These are phyloP conservation scores for Drosophila ohnishii DNA, from an alignment of 1,140 invertebrate genomes.

Conservation along the genomic window DNA sequence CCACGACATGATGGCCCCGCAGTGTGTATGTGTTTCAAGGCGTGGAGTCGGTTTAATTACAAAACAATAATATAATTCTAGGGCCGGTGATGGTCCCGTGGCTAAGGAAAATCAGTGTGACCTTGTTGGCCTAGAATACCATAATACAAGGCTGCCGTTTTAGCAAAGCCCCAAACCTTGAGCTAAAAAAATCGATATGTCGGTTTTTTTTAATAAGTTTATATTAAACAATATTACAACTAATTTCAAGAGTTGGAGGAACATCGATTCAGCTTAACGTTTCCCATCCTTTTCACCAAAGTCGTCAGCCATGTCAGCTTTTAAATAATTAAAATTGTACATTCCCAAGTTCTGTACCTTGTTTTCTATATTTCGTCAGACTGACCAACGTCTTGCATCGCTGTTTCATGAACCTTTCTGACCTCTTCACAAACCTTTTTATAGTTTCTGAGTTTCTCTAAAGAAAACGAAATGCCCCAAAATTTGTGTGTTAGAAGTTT, in stretches of 20 bases:
- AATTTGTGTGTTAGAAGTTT: no score
- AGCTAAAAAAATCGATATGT: no score
- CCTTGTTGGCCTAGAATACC: background rate
- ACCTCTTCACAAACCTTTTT: no score
- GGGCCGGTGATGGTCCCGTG: slow-evolving; percentile 6
- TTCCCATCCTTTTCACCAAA: no score
- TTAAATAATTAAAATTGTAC: background rate
- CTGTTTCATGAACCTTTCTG: no score
- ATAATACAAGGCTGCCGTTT: background rate
- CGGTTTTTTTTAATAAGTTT: no score
- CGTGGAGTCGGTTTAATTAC: background rate
- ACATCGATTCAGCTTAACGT: background rate
- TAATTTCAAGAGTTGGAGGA: no score
- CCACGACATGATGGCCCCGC: slow-evolving; percentile 90
- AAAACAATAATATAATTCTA: slow-evolving; percentile 15
- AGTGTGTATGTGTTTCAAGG: background rate
- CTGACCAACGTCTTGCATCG: no score
- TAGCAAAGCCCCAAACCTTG: background rate
- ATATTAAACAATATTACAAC: no score
- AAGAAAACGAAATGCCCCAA: no score
- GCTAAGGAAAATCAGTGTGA: slow-evolving; percentile 4
- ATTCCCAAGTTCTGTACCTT: background rate
- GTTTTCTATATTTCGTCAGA: background rate
- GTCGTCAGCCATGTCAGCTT: no score
- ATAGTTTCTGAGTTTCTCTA: no score